Evolutionary conservation across 2,888 invertebrate species (phyloP), one percentile per base, ranked within the genome.

Genomic region (Drosophila anomalata): DNA sequence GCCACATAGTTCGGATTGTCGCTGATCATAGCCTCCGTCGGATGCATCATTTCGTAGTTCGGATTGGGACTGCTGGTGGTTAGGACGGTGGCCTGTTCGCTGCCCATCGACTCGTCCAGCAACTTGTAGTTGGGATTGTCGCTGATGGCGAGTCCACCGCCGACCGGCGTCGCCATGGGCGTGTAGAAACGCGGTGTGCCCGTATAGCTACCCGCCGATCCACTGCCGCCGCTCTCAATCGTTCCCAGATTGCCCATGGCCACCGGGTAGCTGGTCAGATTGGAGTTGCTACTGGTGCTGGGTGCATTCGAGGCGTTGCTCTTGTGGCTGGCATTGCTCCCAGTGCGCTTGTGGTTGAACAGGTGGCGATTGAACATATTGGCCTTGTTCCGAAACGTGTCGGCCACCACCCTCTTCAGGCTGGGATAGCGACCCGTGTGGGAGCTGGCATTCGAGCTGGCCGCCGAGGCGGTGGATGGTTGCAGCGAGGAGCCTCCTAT

Each of bases 41-140:
- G 73, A 54, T 86, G 81, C 89, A 89, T 88, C 22, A 83, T 44
- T 57, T 88, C 87, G 41, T 90, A 90, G 41, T 89, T 89, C 6
- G 90, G 90, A 75, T 90, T 90, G 20, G 78, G 53, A 48, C 80
- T 79, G 55, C 80, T 89, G 0, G 78, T 72, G 24, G 76, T 79
- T 0, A 80, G 69, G n/a, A 66, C 57, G 20, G 63, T 56, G 52
- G 70, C 44, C 22, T 59, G 67, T 3, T 70, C 69, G 33, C 44
- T 62, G 46, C 41, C 70, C 29, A 78, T 63, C 3, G 89, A 79
- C 61, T 90, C 90, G 47, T 90, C 88, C 12, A 91, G 79, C 55
- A 87, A 68, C 57, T 85, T 83, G 53, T 91, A 91, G 60, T 89
- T 90, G 24, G 91, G 89, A 79, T 90, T 91, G 3, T 88, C 82